Evolutionary conservation across 2,113 vertebrate species (phyloP).

Genomic region (Caretta caretta): DNA sequence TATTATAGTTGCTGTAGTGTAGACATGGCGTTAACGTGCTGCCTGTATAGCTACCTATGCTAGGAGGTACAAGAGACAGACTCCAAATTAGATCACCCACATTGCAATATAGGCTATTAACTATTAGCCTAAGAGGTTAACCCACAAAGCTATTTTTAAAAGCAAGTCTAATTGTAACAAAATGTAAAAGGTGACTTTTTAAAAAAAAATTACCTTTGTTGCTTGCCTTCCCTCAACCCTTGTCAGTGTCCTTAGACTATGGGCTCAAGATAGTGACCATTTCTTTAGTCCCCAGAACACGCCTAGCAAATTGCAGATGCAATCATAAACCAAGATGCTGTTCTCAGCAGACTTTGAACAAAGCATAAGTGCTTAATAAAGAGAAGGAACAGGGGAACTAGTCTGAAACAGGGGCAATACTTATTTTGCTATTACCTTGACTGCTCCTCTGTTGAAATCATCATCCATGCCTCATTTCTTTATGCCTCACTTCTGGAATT

Average conservation of each 20-base stretch:
- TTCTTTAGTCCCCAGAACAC: not conserved
- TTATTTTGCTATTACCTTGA: not conserved
- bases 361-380: not conserved
- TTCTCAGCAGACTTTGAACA: not conserved
- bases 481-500: not conserved
- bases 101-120: not conserved
- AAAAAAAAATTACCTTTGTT: not conserved
- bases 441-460: not conserved
- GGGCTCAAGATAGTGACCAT: not conserved
- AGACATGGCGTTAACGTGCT: not conserved
- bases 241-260: not conserved
- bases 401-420: not conserved
- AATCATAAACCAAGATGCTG: not conserved
- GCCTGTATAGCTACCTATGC: not conserved
- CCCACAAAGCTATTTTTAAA: not conserved
- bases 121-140: not conserved
- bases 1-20: not conserved
- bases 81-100: not conserved
- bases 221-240: not conserved
- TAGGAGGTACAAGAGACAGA: not conserved
- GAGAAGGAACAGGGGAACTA: not conserved
- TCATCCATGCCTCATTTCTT: not conserved
- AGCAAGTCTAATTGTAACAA: not conserved
- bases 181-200: not conserved
- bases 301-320: not conserved